phyloP scores from a whole-genome alignment of 2,797 vertebrate genomes.

The Protosalanx chinensis region DNA sequence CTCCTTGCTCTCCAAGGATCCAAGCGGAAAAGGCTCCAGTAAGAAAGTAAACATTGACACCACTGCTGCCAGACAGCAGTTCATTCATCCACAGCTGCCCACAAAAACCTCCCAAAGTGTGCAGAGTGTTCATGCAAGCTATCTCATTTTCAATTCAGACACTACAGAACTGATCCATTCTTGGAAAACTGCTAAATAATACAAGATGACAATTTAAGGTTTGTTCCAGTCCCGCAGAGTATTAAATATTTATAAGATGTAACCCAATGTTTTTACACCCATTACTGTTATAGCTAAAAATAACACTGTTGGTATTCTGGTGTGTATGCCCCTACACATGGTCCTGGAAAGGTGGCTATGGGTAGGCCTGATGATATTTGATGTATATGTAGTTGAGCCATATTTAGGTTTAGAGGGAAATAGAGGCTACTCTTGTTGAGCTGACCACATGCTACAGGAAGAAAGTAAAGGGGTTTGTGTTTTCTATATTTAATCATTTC shows the following conservation, averaged over 20 bases:
- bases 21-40: neutral
- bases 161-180: neutral
- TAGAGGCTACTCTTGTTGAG: conserved; percentile 15
- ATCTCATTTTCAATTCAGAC: neutral
- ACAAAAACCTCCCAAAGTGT: neutral
- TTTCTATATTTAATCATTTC: conserved; percentile 23
- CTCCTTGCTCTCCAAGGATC: neutral
- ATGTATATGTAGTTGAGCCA: conserved; percentile 7
- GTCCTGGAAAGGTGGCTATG: conserved; percentile 1
- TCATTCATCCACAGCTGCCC: conserved; percentile 24
- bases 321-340: neutral
- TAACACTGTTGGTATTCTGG: neutral
- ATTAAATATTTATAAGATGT: no score
- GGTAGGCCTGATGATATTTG: neutral
- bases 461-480: neutral
- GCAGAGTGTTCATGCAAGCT: no score
- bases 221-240: no score
- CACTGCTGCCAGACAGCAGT: conserved; percentile 5
- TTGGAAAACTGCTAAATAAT: conserved; percentile 1
- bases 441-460: neutral
- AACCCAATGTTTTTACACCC: no score
- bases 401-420: conserved; percentile 13
- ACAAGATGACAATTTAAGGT: neutral
- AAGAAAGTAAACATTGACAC: conserved; percentile 20
- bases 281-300: neutral